Conservation (phyloP, 2,113 vertebrate species). For the Tenrec ecaudatus region DNA sequence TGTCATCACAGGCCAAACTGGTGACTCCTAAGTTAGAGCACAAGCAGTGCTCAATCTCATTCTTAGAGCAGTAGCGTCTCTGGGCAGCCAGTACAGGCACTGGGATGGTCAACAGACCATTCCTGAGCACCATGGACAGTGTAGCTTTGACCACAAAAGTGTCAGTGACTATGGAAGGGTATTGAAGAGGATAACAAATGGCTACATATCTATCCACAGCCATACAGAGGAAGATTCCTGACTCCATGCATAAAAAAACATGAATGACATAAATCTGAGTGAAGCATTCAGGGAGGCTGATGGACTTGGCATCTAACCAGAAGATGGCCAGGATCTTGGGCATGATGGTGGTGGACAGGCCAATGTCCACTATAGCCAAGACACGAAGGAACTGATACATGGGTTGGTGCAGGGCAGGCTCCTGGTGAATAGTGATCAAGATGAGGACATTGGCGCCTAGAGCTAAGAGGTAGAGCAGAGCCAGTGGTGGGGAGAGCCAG, state of each 20-base stretch:
- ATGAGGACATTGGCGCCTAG: constrained; percentile 62
- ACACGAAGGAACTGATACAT: constrained; percentile 65
- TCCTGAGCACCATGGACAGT: constrained; percentile 67
- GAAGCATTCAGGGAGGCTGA: constrained; percentile 66
- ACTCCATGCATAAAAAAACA: constrained; percentile 22
- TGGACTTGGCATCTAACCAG: constrained; percentile 61
- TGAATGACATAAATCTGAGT: constrained; percentile 81
- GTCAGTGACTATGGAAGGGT: constrained; percentile 45
- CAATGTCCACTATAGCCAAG: background rate
- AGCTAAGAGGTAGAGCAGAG: constrained; percentile 57
- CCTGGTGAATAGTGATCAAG: constrained; percentile 61
- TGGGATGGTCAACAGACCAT: background rate
- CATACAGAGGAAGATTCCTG: constrained; percentile 80
- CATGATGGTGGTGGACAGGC: constrained; percentile 62
- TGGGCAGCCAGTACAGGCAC: constrained; percentile 69
- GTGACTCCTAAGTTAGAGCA: constrained; percentile 80
- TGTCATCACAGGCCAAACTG: constrained; percentile 75
- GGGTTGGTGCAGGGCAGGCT: constrained; percentile 60
- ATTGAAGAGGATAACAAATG: constrained; percentile 78
- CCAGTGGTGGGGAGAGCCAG: constrained; percentile 69
- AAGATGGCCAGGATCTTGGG: constrained; percentile 77
- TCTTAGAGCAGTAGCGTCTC: constrained; percentile 68
- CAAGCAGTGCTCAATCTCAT: constrained; percentile 68
- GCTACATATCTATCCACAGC: constrained; percentile 80
- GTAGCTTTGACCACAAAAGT: background rate